These are phyloP conservation scores for Archaeoteleia sp. DNA, from an alignment of 2,888 invertebrate genomes.

Conservation along the genomic window DNA sequence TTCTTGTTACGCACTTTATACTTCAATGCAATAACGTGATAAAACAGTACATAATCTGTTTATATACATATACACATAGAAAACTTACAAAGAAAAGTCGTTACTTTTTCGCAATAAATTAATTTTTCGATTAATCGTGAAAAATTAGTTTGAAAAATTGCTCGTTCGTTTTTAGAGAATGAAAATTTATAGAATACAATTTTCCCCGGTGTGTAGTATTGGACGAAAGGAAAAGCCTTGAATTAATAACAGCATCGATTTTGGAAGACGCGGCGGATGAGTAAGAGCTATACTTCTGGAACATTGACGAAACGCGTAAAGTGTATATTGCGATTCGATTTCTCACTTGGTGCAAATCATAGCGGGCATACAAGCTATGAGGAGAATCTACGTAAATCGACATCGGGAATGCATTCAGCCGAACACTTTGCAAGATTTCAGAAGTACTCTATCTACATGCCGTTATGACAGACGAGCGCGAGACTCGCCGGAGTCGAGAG, in stretches of 20 bases:
- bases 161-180: too few species aligned
- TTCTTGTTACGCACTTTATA: too few species aligned
- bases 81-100: too few species aligned
- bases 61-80: too few species aligned
- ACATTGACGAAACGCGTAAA: slow-evolving; percentile 41
- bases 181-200: too few species aligned
- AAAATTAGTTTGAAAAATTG: too few species aligned
- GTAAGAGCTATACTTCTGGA: slow-evolving; percentile 39
- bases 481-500: slow-evolving; percentile 31
- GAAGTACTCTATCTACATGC: slow-evolving; percentile 44
- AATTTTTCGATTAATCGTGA: too few species aligned
- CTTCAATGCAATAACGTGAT: too few species aligned
- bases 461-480: slow-evolving; percentile 28
- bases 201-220: too few species aligned
- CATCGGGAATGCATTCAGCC: slow-evolving; percentile 39
- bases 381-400: slow-evolving; percentile 42
- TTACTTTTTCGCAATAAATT: too few species aligned
- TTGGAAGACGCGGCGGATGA: slow-evolving; percentile 27
- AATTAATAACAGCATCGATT: slow-evolving; percentile 36
- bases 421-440: slow-evolving; percentile 48
- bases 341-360: slow-evolving; percentile 43
- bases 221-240: slow-evolving; percentile 38
- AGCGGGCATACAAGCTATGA: slow-evolving; percentile 19
- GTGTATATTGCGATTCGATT: slow-evolving; percentile 50
- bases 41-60: too few species aligned